Conservation (phyloP, 2,113 vertebrate genomes). For the Naja naja region DNA sequence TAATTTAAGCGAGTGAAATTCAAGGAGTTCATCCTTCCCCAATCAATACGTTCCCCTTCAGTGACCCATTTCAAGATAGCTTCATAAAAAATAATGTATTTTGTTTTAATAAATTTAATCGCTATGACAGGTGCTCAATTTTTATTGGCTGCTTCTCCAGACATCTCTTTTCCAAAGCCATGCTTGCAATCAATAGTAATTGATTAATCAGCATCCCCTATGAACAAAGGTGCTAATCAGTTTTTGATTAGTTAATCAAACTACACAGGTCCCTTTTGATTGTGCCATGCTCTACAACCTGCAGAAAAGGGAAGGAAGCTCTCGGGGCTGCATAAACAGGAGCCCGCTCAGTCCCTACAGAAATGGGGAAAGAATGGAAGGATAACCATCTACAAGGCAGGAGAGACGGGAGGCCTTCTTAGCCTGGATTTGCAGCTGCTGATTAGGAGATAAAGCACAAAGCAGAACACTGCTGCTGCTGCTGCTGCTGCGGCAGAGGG, state of each 20-base stretch:
- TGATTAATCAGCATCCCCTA: conserved; percentile 66
- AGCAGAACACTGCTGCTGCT: not conserved
- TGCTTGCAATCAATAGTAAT: conserved; percentile 40
- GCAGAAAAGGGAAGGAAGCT: not conserved
- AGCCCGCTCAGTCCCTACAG: not conserved
- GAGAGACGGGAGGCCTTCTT: not conserved
- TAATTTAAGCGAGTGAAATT: conserved; percentile 65
- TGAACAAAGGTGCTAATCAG: conserved; percentile 59
- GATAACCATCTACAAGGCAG: not conserved
- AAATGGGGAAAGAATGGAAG: not conserved
- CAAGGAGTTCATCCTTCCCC: conserved; percentile 71
- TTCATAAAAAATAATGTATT: conserved; percentile 67
- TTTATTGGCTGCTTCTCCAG: conserved; percentile 54
- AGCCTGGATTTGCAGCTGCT: not conserved
- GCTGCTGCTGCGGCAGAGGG: not conserved
- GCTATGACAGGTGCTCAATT: conserved; percentile 66
- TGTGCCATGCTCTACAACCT: conserved; percentile 12
- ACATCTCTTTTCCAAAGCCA: conserved; percentile 53
- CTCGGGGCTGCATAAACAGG: not conserved
- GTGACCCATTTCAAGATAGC: conserved; percentile 69
- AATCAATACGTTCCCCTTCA: conserved; percentile 74
- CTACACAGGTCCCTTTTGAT: not conserved
- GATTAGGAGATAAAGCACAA: not conserved
- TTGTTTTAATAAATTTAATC: conserved; percentile 71
- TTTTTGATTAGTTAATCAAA: conserved; percentile 61